Conservation (phyloP, 2,113 vertebrate genomes). For the Xenopus laevis region DNA sequence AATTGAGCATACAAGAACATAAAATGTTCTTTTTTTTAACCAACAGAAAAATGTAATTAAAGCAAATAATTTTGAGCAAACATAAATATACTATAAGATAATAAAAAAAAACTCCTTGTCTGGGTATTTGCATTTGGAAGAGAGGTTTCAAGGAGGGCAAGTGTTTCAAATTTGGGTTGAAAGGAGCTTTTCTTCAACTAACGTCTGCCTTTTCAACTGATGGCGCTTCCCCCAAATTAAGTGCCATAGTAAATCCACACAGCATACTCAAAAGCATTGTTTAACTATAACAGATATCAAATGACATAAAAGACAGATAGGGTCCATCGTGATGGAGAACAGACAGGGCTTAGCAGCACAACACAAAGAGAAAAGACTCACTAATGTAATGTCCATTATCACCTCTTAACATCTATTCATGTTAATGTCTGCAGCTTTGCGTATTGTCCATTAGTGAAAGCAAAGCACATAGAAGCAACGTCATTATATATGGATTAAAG, state of each 20-base stretch:
- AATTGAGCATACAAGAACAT: no score
- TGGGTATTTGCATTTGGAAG: no score
- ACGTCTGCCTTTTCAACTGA: constrained; percentile 2
- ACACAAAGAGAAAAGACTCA: constrained; percentile 9
- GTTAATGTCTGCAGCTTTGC: background rate
- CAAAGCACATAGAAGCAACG: no score
- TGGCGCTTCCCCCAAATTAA: constrained; percentile 37
- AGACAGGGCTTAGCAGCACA: background rate
- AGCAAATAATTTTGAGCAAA: no score
- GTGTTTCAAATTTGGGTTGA: no score
- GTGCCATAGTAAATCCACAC: constrained; percentile 28
- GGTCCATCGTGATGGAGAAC: constrained; percentile 17
- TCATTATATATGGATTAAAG: background rate
- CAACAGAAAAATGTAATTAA: no score
- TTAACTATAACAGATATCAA: constrained; percentile 28
- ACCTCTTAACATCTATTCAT: constrained; percentile 10
- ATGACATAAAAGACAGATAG: constrained; percentile 22
- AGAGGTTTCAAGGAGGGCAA: background rate
- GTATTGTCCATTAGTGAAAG: background rate
- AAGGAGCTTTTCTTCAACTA: background rate
- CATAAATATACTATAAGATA: no score
- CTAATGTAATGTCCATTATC: background rate
- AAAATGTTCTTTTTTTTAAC: no score
- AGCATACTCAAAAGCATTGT: constrained; percentile 4
- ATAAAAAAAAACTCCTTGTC: no score